These are phyloP conservation scores for Luffia ferchaultella DNA, from an alignment of 2,888 invertebrate species.

Conservation along the genomic window DNA sequence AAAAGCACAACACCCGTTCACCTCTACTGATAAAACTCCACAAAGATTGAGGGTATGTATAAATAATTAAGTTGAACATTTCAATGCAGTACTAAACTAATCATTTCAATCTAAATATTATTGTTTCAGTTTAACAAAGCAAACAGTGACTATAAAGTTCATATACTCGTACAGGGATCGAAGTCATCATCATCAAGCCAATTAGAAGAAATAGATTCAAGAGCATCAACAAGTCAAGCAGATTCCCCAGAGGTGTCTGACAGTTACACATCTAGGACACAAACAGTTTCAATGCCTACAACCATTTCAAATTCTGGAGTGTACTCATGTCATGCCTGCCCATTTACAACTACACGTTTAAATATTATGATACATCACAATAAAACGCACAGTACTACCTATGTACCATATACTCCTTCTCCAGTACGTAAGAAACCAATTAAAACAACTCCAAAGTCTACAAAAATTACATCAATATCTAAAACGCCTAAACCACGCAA, in stretches of 20 bases:
- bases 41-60: conserved; percentile 36
- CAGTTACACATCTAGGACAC: conserved; percentile 4
- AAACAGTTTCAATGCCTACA: conserved; percentile 17
- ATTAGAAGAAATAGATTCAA: conserved; percentile 21
- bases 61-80: neutral
- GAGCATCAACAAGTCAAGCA: conserved; percentile 32
- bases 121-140: conserved; percentile 45
- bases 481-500: conserved; percentile 36
- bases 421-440: conserved; percentile 38
- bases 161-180: conserved; percentile 69
- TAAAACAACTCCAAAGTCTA: conserved; percentile 23
- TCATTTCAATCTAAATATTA: neutral
- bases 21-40: conserved; percentile 22
- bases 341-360: conserved; percentile 72
- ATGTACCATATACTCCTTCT: conserved; percentile 49
- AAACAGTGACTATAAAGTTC: conserved; percentile 68
- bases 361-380: conserved; percentile 79
- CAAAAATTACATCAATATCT: conserved; percentile 33
- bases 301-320: conserved; percentile 32
- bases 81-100: too few species aligned
- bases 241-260: conserved; percentile 22
- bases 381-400: conserved; percentile 71
- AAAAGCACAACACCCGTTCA: conserved; percentile 25
- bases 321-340: conserved; percentile 71
- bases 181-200: conserved; percentile 25